phyloP scores from a whole-genome alignment of 2,888 invertebrate genomes.

The Erebia palarica region DNA sequence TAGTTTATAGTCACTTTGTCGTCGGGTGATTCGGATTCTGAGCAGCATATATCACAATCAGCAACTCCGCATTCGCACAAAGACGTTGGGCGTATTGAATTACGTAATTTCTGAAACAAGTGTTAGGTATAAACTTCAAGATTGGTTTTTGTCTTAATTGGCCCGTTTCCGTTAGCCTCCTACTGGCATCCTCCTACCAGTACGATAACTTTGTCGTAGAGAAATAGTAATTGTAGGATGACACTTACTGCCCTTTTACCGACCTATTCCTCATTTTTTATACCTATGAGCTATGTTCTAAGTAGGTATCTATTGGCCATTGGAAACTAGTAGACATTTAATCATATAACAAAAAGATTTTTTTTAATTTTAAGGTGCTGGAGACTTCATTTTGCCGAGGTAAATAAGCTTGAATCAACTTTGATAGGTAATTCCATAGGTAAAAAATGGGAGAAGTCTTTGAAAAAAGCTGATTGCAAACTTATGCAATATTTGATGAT shows the following conservation, averaged over 20 bases:
- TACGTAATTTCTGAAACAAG: conserved; percentile 87
- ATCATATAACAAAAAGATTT: not conserved
- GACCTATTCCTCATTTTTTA: no score
- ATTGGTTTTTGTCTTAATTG: no score
- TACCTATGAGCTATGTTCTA: no score
- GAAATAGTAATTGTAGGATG: no score
- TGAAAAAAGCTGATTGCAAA: no score
- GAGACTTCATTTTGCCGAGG: not conserved
- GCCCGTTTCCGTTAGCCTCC: no score
- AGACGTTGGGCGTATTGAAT: conserved; percentile 87
- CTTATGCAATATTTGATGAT: no score
- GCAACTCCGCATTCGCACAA: conserved; percentile 90
- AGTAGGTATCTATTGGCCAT: no score
- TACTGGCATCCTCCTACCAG: no score
- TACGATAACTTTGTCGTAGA: no score
- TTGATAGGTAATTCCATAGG: not conserved
- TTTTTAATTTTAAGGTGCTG: conserved; percentile 6
- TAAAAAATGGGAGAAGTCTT: not conserved
- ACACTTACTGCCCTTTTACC: no score
- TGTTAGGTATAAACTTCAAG: not conserved
- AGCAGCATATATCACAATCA: conserved; percentile 86
- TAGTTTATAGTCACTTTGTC: conserved; percentile 73
- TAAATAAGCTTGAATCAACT: not conserved
- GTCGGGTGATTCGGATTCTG: conserved; percentile 71
- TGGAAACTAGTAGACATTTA: no score